phyloP scores from a whole-genome alignment of 2,888 invertebrate species.

The Dynastes maya region DNA sequence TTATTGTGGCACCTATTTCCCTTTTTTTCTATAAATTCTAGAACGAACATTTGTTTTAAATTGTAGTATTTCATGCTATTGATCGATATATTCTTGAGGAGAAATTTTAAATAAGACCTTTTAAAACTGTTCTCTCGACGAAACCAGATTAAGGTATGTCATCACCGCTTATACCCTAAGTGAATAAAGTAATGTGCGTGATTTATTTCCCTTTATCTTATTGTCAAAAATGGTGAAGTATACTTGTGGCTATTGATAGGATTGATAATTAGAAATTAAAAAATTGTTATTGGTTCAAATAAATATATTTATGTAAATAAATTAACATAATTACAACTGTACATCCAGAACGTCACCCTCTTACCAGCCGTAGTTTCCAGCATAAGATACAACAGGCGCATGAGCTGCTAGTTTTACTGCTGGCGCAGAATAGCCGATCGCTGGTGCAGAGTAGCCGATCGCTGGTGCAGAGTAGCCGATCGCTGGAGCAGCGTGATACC shows the following conservation, averaged over 20 bases:
- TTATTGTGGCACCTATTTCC: no score
- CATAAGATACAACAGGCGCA: constrained; percentile 13
- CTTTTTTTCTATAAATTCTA: no score
- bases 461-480: constrained; percentile 36
- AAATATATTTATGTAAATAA: constrained; percentile 21
- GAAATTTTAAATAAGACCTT: no score
- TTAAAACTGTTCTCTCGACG: no score
- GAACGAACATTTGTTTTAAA: not conserved
- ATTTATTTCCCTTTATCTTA: no score
- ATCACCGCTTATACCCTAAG: no score
- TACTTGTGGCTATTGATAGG: no score
- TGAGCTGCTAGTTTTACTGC: not conserved
- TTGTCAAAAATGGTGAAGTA: no score
- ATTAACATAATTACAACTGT: constrained; percentile 5
- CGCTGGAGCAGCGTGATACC: constrained; percentile 23
- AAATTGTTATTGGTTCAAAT: not conserved
- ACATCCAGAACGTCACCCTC: not conserved
- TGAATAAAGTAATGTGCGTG: no score
- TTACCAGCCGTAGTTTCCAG: constrained; percentile 19
- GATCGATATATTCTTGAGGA: no score
- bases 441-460: constrained; percentile 20
- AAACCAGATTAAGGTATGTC: no score
- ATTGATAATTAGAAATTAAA: not conserved
- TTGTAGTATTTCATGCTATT: no score
- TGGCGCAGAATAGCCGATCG: not conserved